Evolutionary conservation across 2,888 invertebrate species (phyloP), one percentile per base, ranked within the genome.

Genomic region (Patella depressa): DNA sequence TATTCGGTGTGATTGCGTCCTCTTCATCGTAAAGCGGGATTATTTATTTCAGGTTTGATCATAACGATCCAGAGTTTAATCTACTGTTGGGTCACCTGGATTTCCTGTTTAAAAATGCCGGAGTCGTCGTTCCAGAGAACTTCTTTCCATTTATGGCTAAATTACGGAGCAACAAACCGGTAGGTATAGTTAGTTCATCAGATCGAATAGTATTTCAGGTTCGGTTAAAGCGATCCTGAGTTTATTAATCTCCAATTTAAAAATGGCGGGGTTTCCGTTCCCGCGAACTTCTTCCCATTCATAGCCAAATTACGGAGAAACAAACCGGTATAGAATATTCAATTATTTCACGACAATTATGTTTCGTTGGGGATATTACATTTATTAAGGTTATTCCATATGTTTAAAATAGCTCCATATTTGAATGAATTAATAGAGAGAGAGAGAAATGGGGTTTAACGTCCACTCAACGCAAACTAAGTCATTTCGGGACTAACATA

Each of bases 61-160:
- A 76, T 53, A 53, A 57, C 11, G 78, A 76, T 53, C 72, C 53
- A 9, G 71, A 78, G 19, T 73, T 76, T n/a, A 34, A 75, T 19
- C 15, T 57, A 17, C 53, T 78, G 70, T 54, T 76, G 19, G 75
- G 24, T 3, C 53, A 15, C 15, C 70, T 78, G 0, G 72, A 75
- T 45, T 76, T 45, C 19, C 70, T 78, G 19, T 78, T 78, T 55
- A 78, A 73, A 29, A 75, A 69, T 65, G 73, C 55, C 17, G 73
- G 78, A 9, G 17, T 70, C 12, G 72, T 19, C 7, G 45, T 75
- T 4, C 75, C 78, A 3, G 75, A 76, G 24, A 73, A 78, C 69
- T 76, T 76, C 29, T 76, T 76, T 24, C 78, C 78, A 4, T 72
- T 69, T 53, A 14, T 79, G 19, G n/a, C 53, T 2, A 59, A 53